These are phyloP conservation scores for Machaerirhynchus nigripectus DNA, from an alignment of 2,113 vertebrate species.

Conservation along the genomic window DNA sequence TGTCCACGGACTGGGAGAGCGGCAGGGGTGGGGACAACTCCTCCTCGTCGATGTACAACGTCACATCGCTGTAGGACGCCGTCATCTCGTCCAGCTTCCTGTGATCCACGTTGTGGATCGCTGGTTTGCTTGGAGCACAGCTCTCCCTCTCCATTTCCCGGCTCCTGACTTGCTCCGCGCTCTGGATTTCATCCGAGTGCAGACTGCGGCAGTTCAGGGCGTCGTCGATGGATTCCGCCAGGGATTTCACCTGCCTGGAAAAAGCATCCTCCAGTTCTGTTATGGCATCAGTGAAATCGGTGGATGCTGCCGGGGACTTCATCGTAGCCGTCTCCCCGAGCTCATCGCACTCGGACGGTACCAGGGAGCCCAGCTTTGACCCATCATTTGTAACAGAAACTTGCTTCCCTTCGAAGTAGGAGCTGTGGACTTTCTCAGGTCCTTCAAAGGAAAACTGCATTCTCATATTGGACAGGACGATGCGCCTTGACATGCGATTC, in stretches of 20 bases:
- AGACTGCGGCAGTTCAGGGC: constrained; percentile 93
- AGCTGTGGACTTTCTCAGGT: constrained; percentile 96
- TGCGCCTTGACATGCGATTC: constrained; percentile 96
- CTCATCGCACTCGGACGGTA: constrained; percentile 81
- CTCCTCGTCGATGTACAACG: constrained; percentile 95
- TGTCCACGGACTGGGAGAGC: constrained; percentile 81
- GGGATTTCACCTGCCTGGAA: constrained; percentile 94
- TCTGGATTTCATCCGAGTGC: constrained; percentile 82
- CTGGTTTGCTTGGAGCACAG: constrained; percentile 73
- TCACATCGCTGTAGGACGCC: constrained; percentile 94
- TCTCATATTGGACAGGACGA: constrained; percentile 98
- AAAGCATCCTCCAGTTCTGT: constrained; percentile 97
- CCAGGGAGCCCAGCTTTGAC: constrained; percentile 80
- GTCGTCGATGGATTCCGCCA: constrained; percentile 95
- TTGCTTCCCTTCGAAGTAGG: constrained; percentile 95
- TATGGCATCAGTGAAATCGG: constrained; percentile 90
- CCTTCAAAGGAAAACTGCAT: constrained; percentile 99
- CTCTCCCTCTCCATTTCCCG: constrained; percentile 79
- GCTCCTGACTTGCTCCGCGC: constrained; percentile 68
- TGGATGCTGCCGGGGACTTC: constrained; percentile 81
- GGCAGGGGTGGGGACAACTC: constrained; percentile 91
- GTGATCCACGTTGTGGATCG: constrained; percentile 75
- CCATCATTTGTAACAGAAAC: constrained; percentile 88
- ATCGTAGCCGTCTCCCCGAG: constrained; percentile 77
- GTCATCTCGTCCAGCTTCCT: constrained; percentile 93